A percentile compares a stretch with the other conserved stretches of the same genome.
Evolutionary conservation across 2,797 vertebrate species (phyloP).

Genomic region (Ambastaia sidthimunki): DNA sequence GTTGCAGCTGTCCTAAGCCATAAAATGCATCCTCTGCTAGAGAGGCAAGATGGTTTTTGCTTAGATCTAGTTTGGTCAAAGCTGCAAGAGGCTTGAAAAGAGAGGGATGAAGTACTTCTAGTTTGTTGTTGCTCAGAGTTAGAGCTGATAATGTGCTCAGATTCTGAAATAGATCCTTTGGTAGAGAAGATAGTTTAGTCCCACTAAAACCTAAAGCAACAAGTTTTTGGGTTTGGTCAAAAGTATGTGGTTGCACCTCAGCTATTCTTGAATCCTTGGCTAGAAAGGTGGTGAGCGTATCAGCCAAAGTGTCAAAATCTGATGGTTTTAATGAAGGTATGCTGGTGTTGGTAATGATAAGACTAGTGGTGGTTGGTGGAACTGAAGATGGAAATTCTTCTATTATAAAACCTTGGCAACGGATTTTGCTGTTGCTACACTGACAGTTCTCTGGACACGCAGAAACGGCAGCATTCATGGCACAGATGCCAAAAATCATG

Average conservation of each 20-base stretch:
- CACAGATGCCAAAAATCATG: slow-evolving; percentile 66
- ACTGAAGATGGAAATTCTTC: slow-evolving; percentile 68
- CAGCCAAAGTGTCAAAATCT: slow-evolving; percentile 65
- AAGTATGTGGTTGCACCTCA: slow-evolving; percentile 78
- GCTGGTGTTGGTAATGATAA: slow-evolving; percentile 62
- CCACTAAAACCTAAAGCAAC: slow-evolving; percentile 75
- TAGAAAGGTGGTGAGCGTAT: slow-evolving; percentile 56
- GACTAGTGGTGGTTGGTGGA: slow-evolving; percentile 46
- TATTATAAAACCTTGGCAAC: slow-evolving; percentile 63
- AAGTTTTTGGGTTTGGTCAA: slow-evolving; percentile 79
- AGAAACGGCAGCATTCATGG: slow-evolving; percentile 56
- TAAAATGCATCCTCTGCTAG: slow-evolving; percentile 74
- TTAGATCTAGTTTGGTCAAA: slow-evolving; percentile 67
- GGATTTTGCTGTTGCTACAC: slow-evolving; percentile 48
- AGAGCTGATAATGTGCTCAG: slow-evolving; percentile 78
- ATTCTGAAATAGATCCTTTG: slow-evolving; percentile 80
- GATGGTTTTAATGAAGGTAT: slow-evolving; percentile 69
- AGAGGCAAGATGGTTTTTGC: slow-evolving; percentile 67
- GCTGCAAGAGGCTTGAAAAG: slow-evolving; percentile 65
- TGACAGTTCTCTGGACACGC: slow-evolving; percentile 70
- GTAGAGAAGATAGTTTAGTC: slow-evolving; percentile 85
- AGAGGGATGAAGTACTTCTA: slow-evolving; percentile 74
- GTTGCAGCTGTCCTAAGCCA: slow-evolving; percentile 75
- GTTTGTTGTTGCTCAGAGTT: slow-evolving; percentile 80
- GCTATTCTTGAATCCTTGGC: slow-evolving; percentile 63